phyloP scores from a whole-genome alignment of 2,888 invertebrate genomes.

The Epinotia demarniana region DNA sequence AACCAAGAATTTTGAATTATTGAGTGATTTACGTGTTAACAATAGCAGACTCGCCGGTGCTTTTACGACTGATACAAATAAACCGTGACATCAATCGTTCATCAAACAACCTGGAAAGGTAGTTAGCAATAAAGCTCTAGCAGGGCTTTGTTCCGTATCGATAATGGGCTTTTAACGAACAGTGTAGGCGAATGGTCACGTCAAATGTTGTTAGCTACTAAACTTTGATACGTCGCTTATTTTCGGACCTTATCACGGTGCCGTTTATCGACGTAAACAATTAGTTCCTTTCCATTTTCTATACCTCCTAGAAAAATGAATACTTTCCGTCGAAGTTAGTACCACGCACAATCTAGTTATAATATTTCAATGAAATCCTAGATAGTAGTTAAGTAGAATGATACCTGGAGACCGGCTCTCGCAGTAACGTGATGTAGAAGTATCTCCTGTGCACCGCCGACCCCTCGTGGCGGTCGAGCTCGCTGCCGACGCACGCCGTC shows the following conservation, averaged over 20 bases:
- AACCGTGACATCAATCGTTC: conserved; percentile 22
- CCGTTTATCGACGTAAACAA: not conserved
- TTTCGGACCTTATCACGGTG: not conserved
- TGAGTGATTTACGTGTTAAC: conserved; percentile 16
- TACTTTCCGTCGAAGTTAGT: not conserved
- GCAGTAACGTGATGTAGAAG: conserved; percentile 97
- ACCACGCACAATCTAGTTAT: not conserved
- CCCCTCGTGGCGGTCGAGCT: conserved; percentile 95
- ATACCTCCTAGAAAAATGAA: not conserved
- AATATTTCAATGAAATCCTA: not conserved
- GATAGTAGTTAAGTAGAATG: not conserved
- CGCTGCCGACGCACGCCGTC: conserved; percentile 94
- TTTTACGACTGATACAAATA: conserved; percentile 33
- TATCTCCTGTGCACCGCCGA: conserved; percentile 93
- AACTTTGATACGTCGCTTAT: conserved; percentile 5
- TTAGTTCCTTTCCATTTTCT: not conserved
- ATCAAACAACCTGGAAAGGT: conserved; percentile 22
- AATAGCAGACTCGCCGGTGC: conserved; percentile 5
- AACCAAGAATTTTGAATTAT: not conserved
- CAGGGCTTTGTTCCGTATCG: conserved; percentile 12
- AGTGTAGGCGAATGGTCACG: conserved; percentile 10
- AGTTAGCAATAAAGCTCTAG: conserved; percentile 25
- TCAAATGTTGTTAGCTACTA: not conserved
- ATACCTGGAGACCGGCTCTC: conserved; percentile 94
- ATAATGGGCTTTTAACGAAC: conserved; percentile 23